Evolutionary conservation across 2,888 invertebrate species (phyloP), one percentile per base, ranked within the genome.

Genomic region (Beris morrisii): DNA sequence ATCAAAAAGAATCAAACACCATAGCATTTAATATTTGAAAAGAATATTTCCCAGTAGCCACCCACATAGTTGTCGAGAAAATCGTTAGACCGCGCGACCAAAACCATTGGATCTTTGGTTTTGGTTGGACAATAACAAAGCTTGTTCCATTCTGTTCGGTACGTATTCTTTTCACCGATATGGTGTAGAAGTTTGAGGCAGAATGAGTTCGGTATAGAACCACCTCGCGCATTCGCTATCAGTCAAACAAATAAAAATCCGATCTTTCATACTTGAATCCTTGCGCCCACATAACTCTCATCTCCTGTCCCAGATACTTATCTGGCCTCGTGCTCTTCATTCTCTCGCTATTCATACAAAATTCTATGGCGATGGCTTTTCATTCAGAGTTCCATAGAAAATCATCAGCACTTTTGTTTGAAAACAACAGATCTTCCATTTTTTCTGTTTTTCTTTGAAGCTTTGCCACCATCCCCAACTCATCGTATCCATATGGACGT

Each of bases 361-460:
- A 65, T 69, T 69, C 69, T 65, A 69, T 69, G 61, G 69, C 66
- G 61, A 67, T 69, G 66, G 69, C 69, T 69, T 69, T 69, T 64
- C 69, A 69, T 69, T 69, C 69, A 69, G 69, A 64, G 61, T 66
- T 64, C 69, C 69, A 69, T 69, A 69, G 67, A 69, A 67, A 67
- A 69, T 67, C 67, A 69, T 67, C 67, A 57, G 69, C 58, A 67
- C 69, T 69, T 69, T 69, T 69, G 69, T 69, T 69, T 69, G 69
- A 66, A 69, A 69, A 67, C 69, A 69, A 69, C 69, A 65, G 67
- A 69, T 56, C 57, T 58, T 55, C 66, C 57, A 59, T 66, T 63
- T 68, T 66, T 69, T 66, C 66, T 64, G 58, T 66, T 68, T 68
- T 68, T 66, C 61, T 68, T 68, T 68, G 68, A 68, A 68, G 68